Evolutionary conservation across 2,888 invertebrate genomes (phyloP).

Genomic region (Pollenia angustigena): DNA sequence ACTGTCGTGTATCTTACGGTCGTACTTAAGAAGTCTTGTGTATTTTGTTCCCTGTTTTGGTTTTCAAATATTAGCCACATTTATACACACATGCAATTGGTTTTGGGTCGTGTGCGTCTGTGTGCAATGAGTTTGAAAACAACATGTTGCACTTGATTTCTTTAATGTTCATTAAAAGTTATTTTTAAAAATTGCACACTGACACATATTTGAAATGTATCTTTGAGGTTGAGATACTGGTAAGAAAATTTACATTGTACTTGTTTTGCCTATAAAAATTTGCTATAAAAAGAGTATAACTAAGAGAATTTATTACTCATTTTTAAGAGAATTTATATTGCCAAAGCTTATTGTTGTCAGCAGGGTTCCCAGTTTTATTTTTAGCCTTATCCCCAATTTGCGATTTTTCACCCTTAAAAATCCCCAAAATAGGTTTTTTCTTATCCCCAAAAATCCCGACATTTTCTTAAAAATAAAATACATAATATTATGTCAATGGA

Average conservation of each 20-base stretch:
- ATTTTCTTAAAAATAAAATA: too few relatives aligned
- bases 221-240: conserved; percentile 27
- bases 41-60: too few relatives aligned
- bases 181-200: conserved; percentile 59
- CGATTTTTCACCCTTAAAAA: too few relatives aligned
- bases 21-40: too few relatives aligned
- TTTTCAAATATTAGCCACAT: too few relatives aligned
- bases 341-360: not conserved
- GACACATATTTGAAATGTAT: conserved; percentile 54
- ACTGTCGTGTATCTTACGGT: too few relatives aligned
- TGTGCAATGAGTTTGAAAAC: conserved; percentile 24
- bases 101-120: not conserved
- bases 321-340: conserved; percentile 18
- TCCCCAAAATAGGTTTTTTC: too few relatives aligned
- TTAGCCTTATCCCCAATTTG: too few relatives aligned
- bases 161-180: conserved; percentile 19
- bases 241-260: conserved; percentile 23
- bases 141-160: conserved; percentile 67
- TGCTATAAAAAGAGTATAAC: conserved; percentile 24
- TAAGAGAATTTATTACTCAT: not conserved
- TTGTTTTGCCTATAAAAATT: not conserved
- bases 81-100: too few relatives aligned
- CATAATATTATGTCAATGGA: too few relatives aligned
- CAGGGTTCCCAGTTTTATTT: too few relatives aligned
- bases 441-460: too few relatives aligned